Evolutionary conservation across 2,113 vertebrate species (phyloP).

Genomic region (Fregata magnificens): DNA sequence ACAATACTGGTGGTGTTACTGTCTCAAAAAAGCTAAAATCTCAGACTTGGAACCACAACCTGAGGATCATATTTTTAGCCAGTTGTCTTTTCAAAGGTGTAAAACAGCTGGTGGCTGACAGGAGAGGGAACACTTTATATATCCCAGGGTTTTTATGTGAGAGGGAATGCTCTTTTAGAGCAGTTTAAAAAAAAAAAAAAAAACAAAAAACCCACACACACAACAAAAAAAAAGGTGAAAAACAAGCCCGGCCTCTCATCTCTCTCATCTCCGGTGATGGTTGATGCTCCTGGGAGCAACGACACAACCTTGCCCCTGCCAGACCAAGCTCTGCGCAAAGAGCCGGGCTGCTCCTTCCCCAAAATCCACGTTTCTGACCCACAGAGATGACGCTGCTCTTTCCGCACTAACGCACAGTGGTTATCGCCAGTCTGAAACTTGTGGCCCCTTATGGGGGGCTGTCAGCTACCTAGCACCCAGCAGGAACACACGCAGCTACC

Average conservation of each 20-base stretch:
- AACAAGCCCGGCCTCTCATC: not conserved
- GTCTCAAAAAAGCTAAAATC: not conserved
- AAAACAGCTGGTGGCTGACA: not conserved
- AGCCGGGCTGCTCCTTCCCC: not conserved
- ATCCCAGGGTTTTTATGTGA: not conserved
- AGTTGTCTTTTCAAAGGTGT: not conserved
- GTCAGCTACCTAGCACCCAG: accelerated
- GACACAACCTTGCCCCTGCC: not conserved
- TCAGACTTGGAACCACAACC: not conserved
- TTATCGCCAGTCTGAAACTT: not conserved
- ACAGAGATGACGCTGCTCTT: accelerated
- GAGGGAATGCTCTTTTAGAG: not conserved
- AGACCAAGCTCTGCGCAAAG: not conserved
- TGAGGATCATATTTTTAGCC: not conserved
- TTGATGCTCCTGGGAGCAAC: not conserved
- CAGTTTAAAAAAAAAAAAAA: not conserved
- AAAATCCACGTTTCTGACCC: not conserved
- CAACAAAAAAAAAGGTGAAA: not conserved
- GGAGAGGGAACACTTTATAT: not conserved
- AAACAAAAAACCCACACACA: too few species aligned
- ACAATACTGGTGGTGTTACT: not conserved
- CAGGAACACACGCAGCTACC: not conserved
- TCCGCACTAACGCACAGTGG: not conserved
- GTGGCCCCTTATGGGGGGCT: not conserved
- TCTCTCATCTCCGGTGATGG: not conserved